Percentiles rank a stretch among this genome's conserved stretches.
Conservation (phyloP, 2,888 invertebrate species). For the Hypsopygia costalis region DNA sequence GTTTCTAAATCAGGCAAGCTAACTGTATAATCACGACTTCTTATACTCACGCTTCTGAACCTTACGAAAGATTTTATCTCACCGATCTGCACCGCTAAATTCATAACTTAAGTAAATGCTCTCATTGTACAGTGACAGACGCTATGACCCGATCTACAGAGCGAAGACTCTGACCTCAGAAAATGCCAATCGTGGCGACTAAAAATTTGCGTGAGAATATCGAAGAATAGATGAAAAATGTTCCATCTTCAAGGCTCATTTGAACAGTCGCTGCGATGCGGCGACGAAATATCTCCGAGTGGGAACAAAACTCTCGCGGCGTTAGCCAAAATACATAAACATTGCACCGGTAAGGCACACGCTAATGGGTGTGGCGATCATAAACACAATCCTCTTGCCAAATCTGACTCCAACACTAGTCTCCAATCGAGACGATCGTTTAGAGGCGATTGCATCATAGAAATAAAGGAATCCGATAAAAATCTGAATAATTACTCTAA, state of each 20-base stretch:
- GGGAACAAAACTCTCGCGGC: conserved; percentile 75
- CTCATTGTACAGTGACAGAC: conserved; percentile 59
- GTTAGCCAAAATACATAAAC: conserved; percentile 83
- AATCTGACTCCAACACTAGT: conserved; percentile 70
- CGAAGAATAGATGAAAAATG: conserved; percentile 56
- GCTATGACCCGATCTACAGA: conserved; percentile 49
- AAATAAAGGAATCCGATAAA: conserved; percentile 62
- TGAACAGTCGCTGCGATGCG: conserved; percentile 80
- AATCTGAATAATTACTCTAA: conserved; percentile 38
- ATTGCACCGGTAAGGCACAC: conserved; percentile 88
- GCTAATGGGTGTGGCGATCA: conserved; percentile 84
- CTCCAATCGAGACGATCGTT: conserved; percentile 67
- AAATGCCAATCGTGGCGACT: conserved; percentile 50
- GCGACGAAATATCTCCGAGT: conserved; percentile 66
- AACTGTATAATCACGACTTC: conserved; percentile 33
- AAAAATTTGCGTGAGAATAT: conserved; percentile 46
- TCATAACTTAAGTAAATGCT: conserved; percentile 48
- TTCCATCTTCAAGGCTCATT: conserved; percentile 78
- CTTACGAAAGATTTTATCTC: conserved; percentile 41
- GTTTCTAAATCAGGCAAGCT: conserved; percentile 8
- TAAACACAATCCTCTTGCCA: conserved; percentile 61
- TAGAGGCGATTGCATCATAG: conserved; percentile 63
- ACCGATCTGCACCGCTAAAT: conserved; percentile 53
- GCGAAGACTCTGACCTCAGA: conserved; percentile 50
- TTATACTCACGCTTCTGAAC: conserved; percentile 38